A percentile compares a stretch with the other conserved stretches of the same genome.
These are phyloP conservation scores for Holacanthus passer DNA, from an alignment of 2,113 vertebrate species.

Conservation along the genomic window DNA sequence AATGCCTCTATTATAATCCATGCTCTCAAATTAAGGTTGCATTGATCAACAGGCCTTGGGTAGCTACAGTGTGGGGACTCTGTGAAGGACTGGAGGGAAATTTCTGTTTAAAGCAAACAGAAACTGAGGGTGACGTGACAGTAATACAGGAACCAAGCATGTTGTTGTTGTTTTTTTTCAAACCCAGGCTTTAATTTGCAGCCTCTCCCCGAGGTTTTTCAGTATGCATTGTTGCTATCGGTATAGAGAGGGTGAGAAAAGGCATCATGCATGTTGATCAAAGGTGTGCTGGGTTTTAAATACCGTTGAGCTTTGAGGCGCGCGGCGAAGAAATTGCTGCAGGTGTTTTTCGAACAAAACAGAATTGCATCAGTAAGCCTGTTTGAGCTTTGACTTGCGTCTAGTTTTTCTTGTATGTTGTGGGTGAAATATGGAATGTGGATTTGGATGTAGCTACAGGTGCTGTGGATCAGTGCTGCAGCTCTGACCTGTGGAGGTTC, in stretches of 20 bases:
- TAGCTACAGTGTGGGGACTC: constrained; percentile 49
- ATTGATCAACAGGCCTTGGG: constrained; percentile 77
- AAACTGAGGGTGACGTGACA: constrained; percentile 25
- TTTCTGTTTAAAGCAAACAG: constrained; percentile 38
- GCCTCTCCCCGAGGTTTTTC: constrained; percentile 61
- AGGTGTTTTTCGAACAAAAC: constrained; percentile 51
- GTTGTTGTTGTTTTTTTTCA: constrained; percentile 15
- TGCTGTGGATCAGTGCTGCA: background rate
- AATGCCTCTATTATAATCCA: constrained; percentile 83
- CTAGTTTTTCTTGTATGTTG: constrained; percentile 21
- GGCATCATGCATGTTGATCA: constrained; percentile 53
- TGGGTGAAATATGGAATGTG: background rate
- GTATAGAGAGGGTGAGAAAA: constrained; percentile 51
- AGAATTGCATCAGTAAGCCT: constrained; percentile 49
- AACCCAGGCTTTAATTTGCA: constrained; percentile 51
- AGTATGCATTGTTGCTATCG: constrained; percentile 43
- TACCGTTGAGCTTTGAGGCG: constrained; percentile 58
- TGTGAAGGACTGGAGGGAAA: constrained; percentile 27
- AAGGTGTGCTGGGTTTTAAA: constrained; percentile 69
- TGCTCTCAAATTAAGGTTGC: constrained; percentile 77
- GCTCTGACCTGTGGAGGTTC: background rate
- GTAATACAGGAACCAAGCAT: background rate
- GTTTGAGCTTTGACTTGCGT: constrained; percentile 27
- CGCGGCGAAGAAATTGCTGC: constrained; percentile 49
- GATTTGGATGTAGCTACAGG: background rate